Evolutionary conservation across 1,140 invertebrate species (phyloP).

Genomic region (Bombyx mandarina): DNA sequence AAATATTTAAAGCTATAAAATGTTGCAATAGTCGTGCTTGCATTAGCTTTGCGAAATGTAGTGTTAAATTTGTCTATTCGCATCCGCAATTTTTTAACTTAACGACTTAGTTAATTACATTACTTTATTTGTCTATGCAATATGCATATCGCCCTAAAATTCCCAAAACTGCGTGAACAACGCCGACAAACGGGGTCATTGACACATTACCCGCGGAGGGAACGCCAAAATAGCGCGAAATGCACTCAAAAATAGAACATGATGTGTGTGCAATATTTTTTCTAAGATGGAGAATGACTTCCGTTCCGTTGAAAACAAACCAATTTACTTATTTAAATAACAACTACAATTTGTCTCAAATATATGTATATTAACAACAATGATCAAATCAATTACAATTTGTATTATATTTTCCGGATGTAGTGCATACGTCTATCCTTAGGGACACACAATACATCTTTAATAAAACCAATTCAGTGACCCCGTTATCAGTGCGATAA

Average conservation of each 20-base stretch:
- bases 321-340: too few species aligned
- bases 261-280: conserved; percentile 69
- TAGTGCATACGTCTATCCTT: too few species aligned
- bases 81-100: background rate
- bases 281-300: conserved; percentile 36
- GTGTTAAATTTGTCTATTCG: background rate
- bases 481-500: too few species aligned
- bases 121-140: background rate
- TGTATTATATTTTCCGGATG: too few species aligned
- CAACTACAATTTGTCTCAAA: too few species aligned
- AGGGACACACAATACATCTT: too few species aligned
- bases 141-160: conserved; percentile 35
- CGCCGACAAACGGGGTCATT: conserved; percentile 62
- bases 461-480: too few species aligned
- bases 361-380: too few species aligned
- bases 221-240: conserved; percentile 71
- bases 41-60: background rate
- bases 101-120: background rate
- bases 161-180: conserved; percentile 65
- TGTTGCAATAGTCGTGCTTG: background rate
- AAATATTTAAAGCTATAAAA: too few species aligned
- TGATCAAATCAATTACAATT: too few species aligned
- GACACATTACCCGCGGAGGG: conserved; percentile 60
- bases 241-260: conserved; percentile 68
- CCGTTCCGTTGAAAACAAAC: conserved; percentile 12